These are phyloP conservation scores for Pseudomyrmex cubaensis DNA, from an alignment of 1,140 invertebrate species.

Conservation along the genomic window DNA sequence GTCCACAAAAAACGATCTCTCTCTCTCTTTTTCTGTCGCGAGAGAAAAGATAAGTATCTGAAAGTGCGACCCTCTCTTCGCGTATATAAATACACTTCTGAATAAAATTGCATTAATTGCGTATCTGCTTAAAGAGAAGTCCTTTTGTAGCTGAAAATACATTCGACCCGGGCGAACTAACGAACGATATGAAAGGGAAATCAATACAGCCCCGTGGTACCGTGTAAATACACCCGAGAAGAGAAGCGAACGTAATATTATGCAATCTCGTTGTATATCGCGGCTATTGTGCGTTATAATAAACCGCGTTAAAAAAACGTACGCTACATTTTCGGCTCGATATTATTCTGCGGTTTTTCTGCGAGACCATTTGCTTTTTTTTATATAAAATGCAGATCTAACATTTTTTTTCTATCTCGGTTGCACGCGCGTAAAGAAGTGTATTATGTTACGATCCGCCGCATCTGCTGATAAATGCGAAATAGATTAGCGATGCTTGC, in stretches of 20 bases:
- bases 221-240: conserved; percentile 24
- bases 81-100: conserved; percentile 11
- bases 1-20: conserved; percentile 47
- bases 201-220: conserved; percentile 61
- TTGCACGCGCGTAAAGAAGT: too few relatives aligned
- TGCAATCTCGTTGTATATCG: conserved; percentile 43
- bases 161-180: conserved; percentile 17
- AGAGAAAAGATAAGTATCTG: conserved; percentile 17
- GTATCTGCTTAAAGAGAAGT: conserved; percentile 27
- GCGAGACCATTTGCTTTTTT: background rate
- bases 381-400: background rate
- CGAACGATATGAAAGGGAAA: conserved; percentile 61
- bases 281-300: background rate
- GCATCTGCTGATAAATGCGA: background rate
- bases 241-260: conserved; percentile 54
- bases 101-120: conserved; percentile 67
- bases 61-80: background rate
- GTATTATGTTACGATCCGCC: too few relatives aligned
- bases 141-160: conserved; percentile 18
- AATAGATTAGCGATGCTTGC: background rate
- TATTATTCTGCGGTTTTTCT: background rate
- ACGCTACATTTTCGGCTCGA: background rate
- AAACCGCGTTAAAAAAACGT: too few relatives aligned
- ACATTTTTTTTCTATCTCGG: background rate
- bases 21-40: too few relatives aligned